Evolutionary conservation across 2,113 vertebrate genomes (phyloP), one percentile per base, ranked within the genome.

Genomic region (Zosterops pallidus): DNA sequence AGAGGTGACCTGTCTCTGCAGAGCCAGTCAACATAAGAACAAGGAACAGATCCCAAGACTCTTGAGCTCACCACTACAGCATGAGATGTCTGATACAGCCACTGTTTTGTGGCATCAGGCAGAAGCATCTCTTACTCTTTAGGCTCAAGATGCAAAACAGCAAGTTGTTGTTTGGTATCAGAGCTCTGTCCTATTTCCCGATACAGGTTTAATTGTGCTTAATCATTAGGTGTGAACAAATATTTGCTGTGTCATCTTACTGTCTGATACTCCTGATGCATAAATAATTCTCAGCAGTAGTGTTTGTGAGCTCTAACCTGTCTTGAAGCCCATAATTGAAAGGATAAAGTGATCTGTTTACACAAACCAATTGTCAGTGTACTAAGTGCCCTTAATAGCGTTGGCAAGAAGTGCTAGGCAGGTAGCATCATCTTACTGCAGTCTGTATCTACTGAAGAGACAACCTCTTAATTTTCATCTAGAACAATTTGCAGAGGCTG

Each of bases 221-320:
- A 41, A 69, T 72, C 49, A 22, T 67, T 60, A 95, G 47, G 59
- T 82, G 22, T 71, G 56, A 92, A 64, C 47, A 82, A 86, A 82
- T 83, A 22, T 91, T 96, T 87, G 67, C 70, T 35, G 23, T 90
- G 76, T 93, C 52, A 50, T 76, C 78, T 92, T 91, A 19, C 76
- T 52, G n/a, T 67, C 55, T 77, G 82, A 75, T 95, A 86, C 31
- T 79, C 80, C 39, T 62, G 50, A 42, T 84, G 37, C 37, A 87
- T 93, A 91, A 97, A 93, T 93, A 90, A 87, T 91, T 92, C 81
- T 67, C 67, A 67, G 52, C 49, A 69, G 60, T 69, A 69, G 55
- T 63, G 44, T 72, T 89, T 78, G 57, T 63, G 55, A 86, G 74
- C 57, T 88, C 57, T 93, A 80, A 81, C n/a, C 42, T 92, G 56